Conservation (phyloP, 30 jellyfish, hydroid and myxozoan species). For the Sanderia malayensis region DNA sequence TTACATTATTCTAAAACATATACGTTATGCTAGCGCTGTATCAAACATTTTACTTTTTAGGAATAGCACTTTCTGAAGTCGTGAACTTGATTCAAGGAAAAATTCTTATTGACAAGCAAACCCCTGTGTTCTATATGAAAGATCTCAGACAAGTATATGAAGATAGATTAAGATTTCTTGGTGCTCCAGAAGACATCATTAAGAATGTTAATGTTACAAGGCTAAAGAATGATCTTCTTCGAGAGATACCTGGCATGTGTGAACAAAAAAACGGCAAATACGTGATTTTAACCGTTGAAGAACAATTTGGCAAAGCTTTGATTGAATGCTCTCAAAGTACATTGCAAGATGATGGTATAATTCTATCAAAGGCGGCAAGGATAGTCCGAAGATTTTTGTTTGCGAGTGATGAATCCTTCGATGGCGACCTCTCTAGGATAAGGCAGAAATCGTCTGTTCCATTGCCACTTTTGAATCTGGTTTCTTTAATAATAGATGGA, state of each 20-base stretch:
- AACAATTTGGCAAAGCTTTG: not conserved
- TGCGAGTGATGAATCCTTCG: too few relatives aligned
- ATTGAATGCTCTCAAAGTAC: not conserved
- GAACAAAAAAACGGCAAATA: not conserved
- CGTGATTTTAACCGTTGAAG: not conserved
- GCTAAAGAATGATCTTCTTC: not conserved
- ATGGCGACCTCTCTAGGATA: too few relatives aligned
- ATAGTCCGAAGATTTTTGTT: not conserved
- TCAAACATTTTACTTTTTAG: too few relatives aligned
- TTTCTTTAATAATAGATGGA: not conserved
- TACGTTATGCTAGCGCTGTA: too few relatives aligned
- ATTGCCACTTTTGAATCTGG: not conserved
- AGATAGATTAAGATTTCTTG: not conserved
- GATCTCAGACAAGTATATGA: not conserved
- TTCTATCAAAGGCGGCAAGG: not conserved
- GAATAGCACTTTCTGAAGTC: constrained; percentile 5
- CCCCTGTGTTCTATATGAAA: not conserved
- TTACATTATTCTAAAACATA: too few relatives aligned
- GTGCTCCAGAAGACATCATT: constrained; percentile 1
- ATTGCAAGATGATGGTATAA: not conserved
- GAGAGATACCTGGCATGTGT: not conserved
- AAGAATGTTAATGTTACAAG: not conserved
- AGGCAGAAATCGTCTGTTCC: too few relatives aligned
- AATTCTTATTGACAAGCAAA: not conserved
- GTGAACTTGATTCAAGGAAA: not conserved